A percentile compares a stretch with the other conserved stretches of the same genome.
phyloP scores from a whole-genome alignment of 2,888 invertebrate genomes.

The Syrista parreyssii region DNA sequence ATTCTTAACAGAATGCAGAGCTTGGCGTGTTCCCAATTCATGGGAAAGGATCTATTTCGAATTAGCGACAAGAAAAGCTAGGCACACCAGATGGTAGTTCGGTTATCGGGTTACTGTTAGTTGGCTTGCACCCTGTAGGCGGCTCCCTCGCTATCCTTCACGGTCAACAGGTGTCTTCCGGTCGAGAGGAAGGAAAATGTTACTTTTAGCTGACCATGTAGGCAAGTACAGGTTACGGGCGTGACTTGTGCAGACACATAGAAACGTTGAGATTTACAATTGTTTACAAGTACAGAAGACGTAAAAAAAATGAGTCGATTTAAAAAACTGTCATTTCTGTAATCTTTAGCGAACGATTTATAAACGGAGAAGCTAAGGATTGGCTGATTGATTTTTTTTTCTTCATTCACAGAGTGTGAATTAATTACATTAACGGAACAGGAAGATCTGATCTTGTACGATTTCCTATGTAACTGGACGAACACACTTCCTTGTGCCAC shows the following conservation, averaged over 20 bases:
- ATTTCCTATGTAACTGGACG: neutral
- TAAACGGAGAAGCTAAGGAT: neutral
- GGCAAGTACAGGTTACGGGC: neutral
- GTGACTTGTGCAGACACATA: neutral
- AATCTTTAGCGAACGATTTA: neutral
- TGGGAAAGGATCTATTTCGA: neutral
- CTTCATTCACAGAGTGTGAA: neutral
- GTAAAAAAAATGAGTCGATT: too few relatives aligned
- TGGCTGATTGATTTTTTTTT: neutral
- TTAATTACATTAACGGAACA: neutral
- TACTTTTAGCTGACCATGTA: neutral
- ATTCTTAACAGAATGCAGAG: neutral
- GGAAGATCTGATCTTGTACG: neutral
- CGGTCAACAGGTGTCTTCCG: conserved; percentile 61
- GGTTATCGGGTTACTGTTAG: conserved; percentile 48
- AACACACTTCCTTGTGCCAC: conserved; percentile 14
- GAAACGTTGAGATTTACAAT: neutral
- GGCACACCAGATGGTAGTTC: conserved; percentile 51
- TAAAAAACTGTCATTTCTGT: neutral
- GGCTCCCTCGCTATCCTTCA: conserved; percentile 27
- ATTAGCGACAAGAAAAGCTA: conserved; percentile 11
- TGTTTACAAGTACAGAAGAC: neutral
- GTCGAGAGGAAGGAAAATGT: conserved; percentile 21
- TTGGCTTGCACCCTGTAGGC: conserved; percentile 26
- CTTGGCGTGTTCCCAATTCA: neutral